These are phyloP conservation scores for Aegithalos caudatus DNA, from an alignment of 2,113 vertebrate species.

Conservation along the genomic window DNA sequence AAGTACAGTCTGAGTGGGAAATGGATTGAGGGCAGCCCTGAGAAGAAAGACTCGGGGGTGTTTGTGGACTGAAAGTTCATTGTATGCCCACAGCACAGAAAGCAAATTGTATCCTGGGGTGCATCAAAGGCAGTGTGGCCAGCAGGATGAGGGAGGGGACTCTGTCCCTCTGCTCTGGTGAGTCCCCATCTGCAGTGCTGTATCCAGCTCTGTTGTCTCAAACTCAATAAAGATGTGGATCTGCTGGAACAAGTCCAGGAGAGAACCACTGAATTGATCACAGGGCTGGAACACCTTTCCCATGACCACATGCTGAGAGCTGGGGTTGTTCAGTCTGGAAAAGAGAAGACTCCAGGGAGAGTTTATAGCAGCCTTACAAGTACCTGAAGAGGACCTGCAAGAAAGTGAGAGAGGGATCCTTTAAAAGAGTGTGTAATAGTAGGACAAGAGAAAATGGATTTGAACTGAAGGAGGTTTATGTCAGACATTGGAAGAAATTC, in stretches of 20 bases:
- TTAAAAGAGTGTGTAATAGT: too few relatives aligned
- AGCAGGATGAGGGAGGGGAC: neutral
- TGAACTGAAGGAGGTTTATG: neutral
- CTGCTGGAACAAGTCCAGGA: neutral
- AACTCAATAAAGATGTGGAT: neutral
- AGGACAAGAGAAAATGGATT: neutral
- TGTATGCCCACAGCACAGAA: neutral
- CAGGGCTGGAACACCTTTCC: neutral
- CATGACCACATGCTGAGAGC: neutral
- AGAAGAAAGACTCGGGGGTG: neutral
- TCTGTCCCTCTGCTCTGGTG: neutral
- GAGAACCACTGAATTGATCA: neutral
- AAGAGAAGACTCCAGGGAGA: neutral
- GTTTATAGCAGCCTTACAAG: neutral
- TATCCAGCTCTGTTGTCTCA: neutral
- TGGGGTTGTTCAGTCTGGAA: neutral
- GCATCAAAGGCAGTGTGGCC: neutral
- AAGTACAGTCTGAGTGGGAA: neutral
- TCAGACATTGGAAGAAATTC: neutral
- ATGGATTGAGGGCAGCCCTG: neutral
- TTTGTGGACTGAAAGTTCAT: neutral
- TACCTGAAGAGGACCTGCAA: neutral
- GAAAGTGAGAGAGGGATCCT: neutral
- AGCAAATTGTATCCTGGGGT: neutral
- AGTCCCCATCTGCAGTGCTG: neutral